Evolutionary conservation across 2,113 vertebrate genomes (phyloP).

Genomic region (Anarhynchus alexandrinus): DNA sequence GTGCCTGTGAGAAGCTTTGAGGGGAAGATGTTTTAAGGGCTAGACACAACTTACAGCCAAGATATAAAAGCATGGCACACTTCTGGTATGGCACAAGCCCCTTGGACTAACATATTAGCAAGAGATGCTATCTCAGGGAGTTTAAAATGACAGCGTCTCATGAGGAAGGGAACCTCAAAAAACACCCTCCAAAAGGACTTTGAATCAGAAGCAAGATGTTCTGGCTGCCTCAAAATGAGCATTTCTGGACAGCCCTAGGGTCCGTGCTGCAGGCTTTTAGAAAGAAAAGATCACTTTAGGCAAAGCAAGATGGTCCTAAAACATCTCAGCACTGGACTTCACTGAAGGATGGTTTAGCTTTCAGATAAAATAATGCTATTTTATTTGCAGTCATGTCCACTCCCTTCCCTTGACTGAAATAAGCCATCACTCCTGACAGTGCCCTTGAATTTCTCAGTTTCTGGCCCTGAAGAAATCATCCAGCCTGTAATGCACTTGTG

Average conservation of each 20-base stretch:
- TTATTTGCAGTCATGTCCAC: not conserved
- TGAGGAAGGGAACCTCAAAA: not conserved
- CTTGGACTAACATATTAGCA: not conserved
- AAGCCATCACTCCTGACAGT: not conserved
- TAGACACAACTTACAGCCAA: not conserved
- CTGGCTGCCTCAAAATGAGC: not conserved
- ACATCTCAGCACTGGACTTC: not conserved
- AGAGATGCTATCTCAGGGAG: not conserved
- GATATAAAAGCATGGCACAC: not conserved
- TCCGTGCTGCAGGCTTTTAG: not conserved
- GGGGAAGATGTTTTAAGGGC: not conserved
- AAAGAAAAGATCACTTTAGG: not conserved
- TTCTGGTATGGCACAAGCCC: not conserved
- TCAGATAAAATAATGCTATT: not conserved
- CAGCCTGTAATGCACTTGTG: not conserved
- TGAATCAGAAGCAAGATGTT: not conserved
- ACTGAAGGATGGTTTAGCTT: not conserved
- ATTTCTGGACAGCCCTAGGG: not conserved
- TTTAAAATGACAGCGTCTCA: not conserved
- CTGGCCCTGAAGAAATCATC: not conserved
- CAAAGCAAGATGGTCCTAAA: not conserved
- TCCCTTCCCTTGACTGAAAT: not conserved
- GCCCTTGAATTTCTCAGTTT: not conserved
- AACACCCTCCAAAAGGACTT: not conserved
- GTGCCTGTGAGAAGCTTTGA: not conserved